These are phyloP conservation scores for Globia sparganii DNA, from an alignment of 2,888 invertebrate genomes.

Conservation along the genomic window DNA sequence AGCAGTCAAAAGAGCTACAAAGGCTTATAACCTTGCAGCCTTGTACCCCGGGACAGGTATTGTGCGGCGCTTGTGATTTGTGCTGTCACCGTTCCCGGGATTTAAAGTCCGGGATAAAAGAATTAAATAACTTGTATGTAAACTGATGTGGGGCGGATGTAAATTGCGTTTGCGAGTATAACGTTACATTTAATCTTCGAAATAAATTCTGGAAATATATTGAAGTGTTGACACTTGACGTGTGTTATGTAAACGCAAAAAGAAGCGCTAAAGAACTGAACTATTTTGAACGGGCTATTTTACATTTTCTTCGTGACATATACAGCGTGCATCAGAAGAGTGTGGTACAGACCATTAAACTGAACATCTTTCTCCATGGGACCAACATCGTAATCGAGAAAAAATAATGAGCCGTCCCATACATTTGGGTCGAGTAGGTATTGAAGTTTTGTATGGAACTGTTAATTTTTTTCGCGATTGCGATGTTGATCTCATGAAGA, in stretches of 20 bases:
- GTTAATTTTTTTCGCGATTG: not conserved
- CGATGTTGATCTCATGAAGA: too few relatives aligned
- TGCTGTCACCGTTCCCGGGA: conserved; percentile 42
- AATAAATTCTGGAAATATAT: conserved; percentile 10
- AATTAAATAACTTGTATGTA: conserved; percentile 46
- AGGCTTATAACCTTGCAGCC: conserved; percentile 20
- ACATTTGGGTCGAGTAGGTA: too few relatives aligned
- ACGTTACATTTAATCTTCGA: conserved; percentile 9
- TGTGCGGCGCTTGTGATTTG: conserved; percentile 41
- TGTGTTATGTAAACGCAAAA: not conserved
- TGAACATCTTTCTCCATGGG: not conserved
- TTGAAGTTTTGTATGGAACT: too few relatives aligned
- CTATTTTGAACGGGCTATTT: not conserved
- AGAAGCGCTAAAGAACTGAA: not conserved
- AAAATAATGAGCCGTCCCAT: too few relatives aligned
- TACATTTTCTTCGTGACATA: not conserved
- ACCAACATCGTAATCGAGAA: not conserved
- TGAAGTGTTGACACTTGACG: not conserved
- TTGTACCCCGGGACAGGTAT: conserved; percentile 28
- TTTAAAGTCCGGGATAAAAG: conserved; percentile 40
- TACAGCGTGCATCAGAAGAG: not conserved
- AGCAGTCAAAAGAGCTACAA: conserved; percentile 50
- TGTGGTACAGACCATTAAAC: not conserved
- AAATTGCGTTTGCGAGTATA: conserved; percentile 15
- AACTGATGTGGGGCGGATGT: conserved; percentile 31